Evolutionary conservation across 2,797 vertebrate species (phyloP), one percentile per base, ranked within the genome.

Genomic region (Artibeus lituratus): DNA sequence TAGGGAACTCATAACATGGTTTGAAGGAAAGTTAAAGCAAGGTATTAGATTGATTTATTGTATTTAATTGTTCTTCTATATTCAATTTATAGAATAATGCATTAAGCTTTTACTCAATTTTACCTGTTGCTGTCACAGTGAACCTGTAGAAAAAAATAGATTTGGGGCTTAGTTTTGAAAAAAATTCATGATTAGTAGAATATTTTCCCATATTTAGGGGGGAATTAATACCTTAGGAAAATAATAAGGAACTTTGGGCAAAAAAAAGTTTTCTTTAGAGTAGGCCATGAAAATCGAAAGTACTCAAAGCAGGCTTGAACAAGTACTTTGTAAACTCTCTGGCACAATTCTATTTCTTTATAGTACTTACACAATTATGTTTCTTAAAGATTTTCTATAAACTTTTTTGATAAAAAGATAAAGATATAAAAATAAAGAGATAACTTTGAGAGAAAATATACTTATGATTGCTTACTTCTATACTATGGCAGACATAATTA

Each of bases 311-410:
- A 69, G 12, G 72, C 49, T 82, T 93, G n/a, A 47, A 59, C n/a
- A 91, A 91, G 35, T 70, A 32, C 87, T 89, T 91, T 59, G 57
- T 86, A 86, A 94, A 92, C 7, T 93, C 51, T 95, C 47, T 87
- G 97, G 69, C 35, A 81, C 35, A 92, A 76, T 86, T 94, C 49
- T 57, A 15, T 91, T 85, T 92, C 85, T 94, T 92, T 91, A 37
- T 62, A 72, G 32, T 91, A 74, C 19, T 44, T 90, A 94, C n/a
- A 78, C 18, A 95, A 57, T 91, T 91, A 67, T 93, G 49, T 92
- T 94, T 92, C 86, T 95, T 87, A 96, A 44, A 76, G 49, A 47
- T 65, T 78, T 97, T 84, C 69, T 92, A 67, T 91, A 70, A 95
- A 83, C 35, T 80, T 18, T 53, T 76, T 76, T 70, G 55, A 72